Percentiles rank a stretch among this genome's conserved stretches.
These are phyloP conservation scores for Antedon bifida DNA, from an alignment of 35 echinoderm and acorn worm species.

Conservation along the genomic window DNA sequence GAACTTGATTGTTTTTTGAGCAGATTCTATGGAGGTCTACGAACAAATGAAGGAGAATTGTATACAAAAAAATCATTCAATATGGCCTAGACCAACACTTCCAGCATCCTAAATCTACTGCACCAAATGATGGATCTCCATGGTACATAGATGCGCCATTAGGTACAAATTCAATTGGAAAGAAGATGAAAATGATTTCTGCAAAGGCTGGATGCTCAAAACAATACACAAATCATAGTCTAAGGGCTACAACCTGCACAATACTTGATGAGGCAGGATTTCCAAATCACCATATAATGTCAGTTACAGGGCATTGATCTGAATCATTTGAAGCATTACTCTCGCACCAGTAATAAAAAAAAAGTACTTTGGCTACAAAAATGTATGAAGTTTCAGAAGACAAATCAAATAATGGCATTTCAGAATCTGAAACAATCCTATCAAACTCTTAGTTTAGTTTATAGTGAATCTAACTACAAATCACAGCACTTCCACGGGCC, in stretches of 20 bases:
- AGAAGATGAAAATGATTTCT: slow-evolving; percentile 45
- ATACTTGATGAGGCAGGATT: slow-evolving; percentile 31
- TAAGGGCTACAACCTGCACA: slow-evolving; percentile 30
- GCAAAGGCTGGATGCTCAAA: slow-evolving; percentile 26
- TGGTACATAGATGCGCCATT: slow-evolving; percentile 29
- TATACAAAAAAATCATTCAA: slow-evolving; percentile 16
- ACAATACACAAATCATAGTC: slow-evolving; percentile 37
- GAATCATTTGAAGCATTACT: too few relatives aligned
- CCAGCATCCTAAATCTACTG: slow-evolving; percentile 20
- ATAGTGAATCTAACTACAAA: too few relatives aligned
- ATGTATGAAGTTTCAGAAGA: too few relatives aligned
- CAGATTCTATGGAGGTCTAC: slow-evolving; percentile 2
- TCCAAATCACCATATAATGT: slow-evolving; percentile 19
- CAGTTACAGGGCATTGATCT: slow-evolving; percentile 28
- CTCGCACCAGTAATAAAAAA: too few relatives aligned
- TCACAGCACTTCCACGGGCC: too few relatives aligned
- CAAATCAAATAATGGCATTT: too few relatives aligned
- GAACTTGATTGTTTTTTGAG: background rate
- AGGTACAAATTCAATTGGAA: slow-evolving; percentile 32
- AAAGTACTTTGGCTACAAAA: too few relatives aligned
- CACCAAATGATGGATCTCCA: background rate
- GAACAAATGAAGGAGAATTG: slow-evolving; percentile 8
- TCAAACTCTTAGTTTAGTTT: too few relatives aligned
- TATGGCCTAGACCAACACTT: slow-evolving; percentile 18
- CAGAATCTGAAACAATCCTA: too few relatives aligned